Evolutionary conservation across 2,113 vertebrate genomes (phyloP), one percentile per base, ranked within the genome.

Genomic region (Macrotis lagotis): DNA sequence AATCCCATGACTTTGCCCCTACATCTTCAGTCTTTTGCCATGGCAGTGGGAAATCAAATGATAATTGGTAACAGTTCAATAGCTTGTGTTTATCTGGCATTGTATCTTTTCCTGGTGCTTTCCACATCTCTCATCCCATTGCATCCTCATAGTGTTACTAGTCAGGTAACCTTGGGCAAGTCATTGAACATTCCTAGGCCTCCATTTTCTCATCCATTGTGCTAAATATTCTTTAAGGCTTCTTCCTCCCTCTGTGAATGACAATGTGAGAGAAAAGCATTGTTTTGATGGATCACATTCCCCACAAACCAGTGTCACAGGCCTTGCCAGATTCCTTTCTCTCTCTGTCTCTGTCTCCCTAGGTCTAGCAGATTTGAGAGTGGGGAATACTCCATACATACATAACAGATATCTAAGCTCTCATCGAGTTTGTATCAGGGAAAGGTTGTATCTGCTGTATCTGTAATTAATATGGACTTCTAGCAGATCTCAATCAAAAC

Each of bases 381-480:
- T 88, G 1, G 47, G 52, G 14, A 88, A 91, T 26, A 51, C 91
- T 96, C 94, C 96, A 37, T 94, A 12, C 91, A 91, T 3, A 88
- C 47, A 5, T 94, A 28, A 48, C 83, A 44, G 37, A 83, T 44
- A 44, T 22, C 66, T n/a, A 19, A 7, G 24, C 22, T 83, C 66
- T 83, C n/a, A 83, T 6, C 66, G 24, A 24, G n/a, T 44, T 83
- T 44, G 16, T n/a, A 22, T 83, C 37, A 83, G 5, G 59, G 37
- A 74, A 44, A 48, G 89, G 92, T 88, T 93, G 47, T n/a, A n/a
- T n/a, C 89, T 95, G 55, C 95, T 93, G 55, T 93, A 83, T 53
- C 50, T 55, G 51, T 53, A 91, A 91, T 28, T 55, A 90, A 51
- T 94, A 94, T 93, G 96, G 94, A 47, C 96, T 95, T 74, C 16